Percentiles rank a stretch among this genome's conserved stretches.
These are phyloP conservation scores for Ferrisia virgata DNA, from an alignment of 2,888 invertebrate species.

Conservation along the genomic window DNA sequence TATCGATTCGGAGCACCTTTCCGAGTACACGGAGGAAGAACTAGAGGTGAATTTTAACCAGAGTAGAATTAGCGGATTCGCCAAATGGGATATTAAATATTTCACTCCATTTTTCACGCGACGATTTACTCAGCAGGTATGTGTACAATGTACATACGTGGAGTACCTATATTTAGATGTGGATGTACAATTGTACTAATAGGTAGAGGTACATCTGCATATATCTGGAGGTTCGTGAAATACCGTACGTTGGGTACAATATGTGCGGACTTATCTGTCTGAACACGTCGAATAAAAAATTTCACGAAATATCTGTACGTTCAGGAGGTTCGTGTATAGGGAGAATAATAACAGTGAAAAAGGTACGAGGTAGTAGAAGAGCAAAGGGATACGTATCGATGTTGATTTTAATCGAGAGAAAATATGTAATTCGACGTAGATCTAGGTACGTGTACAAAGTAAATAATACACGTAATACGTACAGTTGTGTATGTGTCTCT, in stretches of 20 bases:
- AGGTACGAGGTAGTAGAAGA: background rate
- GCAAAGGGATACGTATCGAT: background rate
- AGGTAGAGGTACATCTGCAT: background rate
- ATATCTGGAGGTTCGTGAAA: too few species aligned
- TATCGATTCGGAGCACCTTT: constrained; percentile 88
- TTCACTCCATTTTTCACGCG: constrained; percentile 95
- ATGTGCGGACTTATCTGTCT: too few species aligned
- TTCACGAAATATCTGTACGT: too few species aligned
- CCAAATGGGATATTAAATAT: constrained; percentile 86
- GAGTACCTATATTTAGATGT: too few species aligned
- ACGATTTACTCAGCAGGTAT: constrained; percentile 87
- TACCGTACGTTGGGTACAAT: too few species aligned
- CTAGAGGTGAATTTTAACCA: constrained; percentile 84
- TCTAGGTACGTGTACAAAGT: background rate
- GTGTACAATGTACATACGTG: background rate
- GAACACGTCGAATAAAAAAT: too few species aligned
- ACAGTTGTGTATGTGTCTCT: background rate
- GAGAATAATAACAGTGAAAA: too few species aligned
- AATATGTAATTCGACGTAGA: background rate
- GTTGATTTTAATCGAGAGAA: background rate
- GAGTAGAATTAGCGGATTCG: constrained; percentile 79
- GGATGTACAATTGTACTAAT: background rate
- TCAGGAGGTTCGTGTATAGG: background rate
- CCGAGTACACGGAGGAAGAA: constrained; percentile 89
- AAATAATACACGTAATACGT: background rate